Evolutionary conservation across 1,140 invertebrate genomes (phyloP).

Genomic region (Plectus sambesii): DNA sequence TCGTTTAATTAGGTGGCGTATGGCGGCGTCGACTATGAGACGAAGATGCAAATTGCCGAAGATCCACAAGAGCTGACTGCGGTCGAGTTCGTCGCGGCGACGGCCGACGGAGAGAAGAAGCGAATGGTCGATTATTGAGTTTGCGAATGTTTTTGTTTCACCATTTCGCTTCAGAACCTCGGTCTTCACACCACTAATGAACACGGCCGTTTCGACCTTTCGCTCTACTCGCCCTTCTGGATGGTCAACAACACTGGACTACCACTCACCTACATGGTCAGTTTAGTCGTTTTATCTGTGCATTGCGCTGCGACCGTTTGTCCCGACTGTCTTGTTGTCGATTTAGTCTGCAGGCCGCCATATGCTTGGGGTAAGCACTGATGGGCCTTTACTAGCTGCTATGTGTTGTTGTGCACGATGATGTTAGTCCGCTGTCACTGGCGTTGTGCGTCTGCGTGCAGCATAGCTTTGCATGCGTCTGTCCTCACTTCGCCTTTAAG

Average conservation of each 20-base stretch:
- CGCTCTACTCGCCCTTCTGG: slow-evolving; percentile 91
- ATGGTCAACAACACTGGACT: slow-evolving; percentile 92
- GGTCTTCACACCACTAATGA: slow-evolving; percentile 66
- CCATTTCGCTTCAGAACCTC: slow-evolving; percentile 55
- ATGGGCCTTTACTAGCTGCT: no score
- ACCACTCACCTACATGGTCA: slow-evolving; percentile 72
- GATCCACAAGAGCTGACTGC: not conserved
- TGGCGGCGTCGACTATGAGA: not conserved
- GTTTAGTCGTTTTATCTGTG: no score
- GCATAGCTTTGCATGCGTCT: no score
- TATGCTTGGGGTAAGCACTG: no score
- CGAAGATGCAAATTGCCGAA: slow-evolving; percentile 3
- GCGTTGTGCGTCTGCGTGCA: no score
- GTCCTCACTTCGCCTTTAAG: no score
- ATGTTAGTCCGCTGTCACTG: no score
- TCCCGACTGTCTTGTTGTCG: slow-evolving; percentile 27
- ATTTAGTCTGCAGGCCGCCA: no score
- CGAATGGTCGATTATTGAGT: slow-evolving; percentile 25
- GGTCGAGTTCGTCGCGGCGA: slow-evolving; percentile 22
- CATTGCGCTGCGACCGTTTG: slow-evolving; percentile 29
- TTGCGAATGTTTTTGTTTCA: not conserved
- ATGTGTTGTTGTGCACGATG: no score
- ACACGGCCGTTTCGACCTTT: slow-evolving; percentile 57
- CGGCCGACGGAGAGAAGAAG: slow-evolving; percentile 17
- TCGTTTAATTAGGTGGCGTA: slow-evolving; percentile 1